phyloP scores from a whole-genome alignment of 2,797 vertebrate species.

The Melanotaenia boesemani region DNA sequence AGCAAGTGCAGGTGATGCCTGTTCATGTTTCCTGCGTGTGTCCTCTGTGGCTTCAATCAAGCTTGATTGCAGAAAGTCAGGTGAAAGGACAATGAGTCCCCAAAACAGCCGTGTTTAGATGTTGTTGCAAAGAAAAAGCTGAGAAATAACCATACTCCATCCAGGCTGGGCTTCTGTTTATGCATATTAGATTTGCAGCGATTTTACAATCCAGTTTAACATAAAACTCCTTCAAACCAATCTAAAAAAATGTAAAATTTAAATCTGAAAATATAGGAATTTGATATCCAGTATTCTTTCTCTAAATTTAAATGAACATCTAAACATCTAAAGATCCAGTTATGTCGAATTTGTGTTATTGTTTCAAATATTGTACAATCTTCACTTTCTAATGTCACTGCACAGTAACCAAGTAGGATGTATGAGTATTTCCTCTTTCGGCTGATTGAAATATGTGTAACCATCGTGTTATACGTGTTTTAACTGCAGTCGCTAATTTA shows the following conservation, averaged over 20 bases:
- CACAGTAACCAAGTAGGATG: no score
- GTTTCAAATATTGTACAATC: no score
- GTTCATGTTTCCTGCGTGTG: neutral
- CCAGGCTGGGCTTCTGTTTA: slow-evolving; percentile 11
- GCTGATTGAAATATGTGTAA: neutral
- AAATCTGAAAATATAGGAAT: neutral
- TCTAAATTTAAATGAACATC: neutral
- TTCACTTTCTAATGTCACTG: neutral
- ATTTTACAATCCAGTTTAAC: neutral
- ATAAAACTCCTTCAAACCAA: neutral
- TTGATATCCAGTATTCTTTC: no score
- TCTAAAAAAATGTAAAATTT: neutral
- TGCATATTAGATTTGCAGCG: neutral
- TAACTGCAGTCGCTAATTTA: slow-evolving; percentile 3
- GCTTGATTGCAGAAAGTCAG: neutral
- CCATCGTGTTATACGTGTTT: neutral
- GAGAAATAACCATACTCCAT: neutral
- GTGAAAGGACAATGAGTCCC: neutral
- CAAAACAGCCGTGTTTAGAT: slow-evolving; percentile 23
- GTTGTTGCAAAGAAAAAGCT: neutral
- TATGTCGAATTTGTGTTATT: no score
- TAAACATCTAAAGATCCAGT: no score
- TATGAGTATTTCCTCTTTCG: neutral
- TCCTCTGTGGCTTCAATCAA: slow-evolving; percentile 3
- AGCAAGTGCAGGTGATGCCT: neutral